phyloP scores from a whole-genome alignment of 2,113 vertebrate genomes.

The Gymnogyps californianus region DNA sequence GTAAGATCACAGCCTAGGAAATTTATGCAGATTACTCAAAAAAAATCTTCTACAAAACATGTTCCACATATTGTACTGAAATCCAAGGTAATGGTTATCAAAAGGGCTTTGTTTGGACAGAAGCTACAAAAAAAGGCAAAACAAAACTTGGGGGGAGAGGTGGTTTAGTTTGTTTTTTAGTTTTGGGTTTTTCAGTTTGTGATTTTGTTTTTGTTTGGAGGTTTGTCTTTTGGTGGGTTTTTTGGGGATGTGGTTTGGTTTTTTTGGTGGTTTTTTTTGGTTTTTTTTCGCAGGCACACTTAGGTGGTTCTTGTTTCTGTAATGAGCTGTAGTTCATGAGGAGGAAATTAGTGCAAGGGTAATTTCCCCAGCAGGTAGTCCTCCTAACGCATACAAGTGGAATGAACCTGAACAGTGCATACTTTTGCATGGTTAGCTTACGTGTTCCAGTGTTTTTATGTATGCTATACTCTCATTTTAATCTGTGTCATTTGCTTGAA shows the following conservation, averaged over 20 bases:
- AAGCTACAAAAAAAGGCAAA: neutral
- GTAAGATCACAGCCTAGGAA: neutral
- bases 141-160: rapidly evolving
- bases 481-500: neutral
- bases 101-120: neutral
- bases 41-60: neutral
- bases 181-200: neutral
- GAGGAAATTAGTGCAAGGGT: neutral
- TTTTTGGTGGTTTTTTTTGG: no score
- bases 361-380: neutral
- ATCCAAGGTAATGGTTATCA: neutral
- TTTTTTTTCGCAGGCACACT: rapidly evolving
- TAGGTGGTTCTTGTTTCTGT: neutral
- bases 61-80: neutral
- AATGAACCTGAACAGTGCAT: neutral
- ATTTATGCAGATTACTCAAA: neutral
- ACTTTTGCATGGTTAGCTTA: neutral
- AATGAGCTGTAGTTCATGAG: neutral
- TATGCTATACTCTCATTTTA: neutral
- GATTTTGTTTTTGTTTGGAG: neutral
- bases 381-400: neutral
- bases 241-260: neutral
- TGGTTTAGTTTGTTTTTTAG: neutral
- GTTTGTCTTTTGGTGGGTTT: neutral
- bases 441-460: neutral